These are phyloP conservation scores for Meteorus colon DNA, from an alignment of 2,888 invertebrate genomes.

Conservation along the genomic window DNA sequence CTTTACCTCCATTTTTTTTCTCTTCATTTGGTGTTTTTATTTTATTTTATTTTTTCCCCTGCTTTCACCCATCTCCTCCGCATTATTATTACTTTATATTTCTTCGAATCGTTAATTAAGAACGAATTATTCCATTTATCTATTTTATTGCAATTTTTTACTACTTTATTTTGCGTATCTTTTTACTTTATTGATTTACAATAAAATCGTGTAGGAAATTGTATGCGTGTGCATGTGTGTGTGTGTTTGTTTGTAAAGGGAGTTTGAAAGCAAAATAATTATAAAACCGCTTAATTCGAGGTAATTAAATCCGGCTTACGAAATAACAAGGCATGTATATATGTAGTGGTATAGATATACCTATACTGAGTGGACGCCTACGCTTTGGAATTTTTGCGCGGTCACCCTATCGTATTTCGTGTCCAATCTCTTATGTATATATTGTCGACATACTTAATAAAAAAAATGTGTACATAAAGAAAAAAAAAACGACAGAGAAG, in stretches of 20 bases:
- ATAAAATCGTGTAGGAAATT: not conserved
- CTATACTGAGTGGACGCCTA: conserved; percentile 50
- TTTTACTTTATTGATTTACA: not conserved
- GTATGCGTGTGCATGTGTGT: not conserved
- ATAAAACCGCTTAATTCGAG: conserved; percentile 61
- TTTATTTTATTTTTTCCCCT: too few relatives aligned
- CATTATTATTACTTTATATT: conserved; percentile 23
- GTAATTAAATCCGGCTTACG: conserved; percentile 60
- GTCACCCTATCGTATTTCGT: conserved; percentile 49
- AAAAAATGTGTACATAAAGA: not conserved
- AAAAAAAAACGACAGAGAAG: not conserved
- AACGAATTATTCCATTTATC: conserved; percentile 16
- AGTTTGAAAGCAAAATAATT: conserved; percentile 53
- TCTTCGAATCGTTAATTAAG: conserved; percentile 24
- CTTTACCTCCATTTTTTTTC: conserved; percentile 33
- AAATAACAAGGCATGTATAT: conserved; percentile 44
- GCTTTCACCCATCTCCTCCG: too few relatives aligned
- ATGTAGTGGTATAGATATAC: conserved; percentile 41
- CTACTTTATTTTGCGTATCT: not conserved
- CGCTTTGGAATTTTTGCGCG: conserved; percentile 56
- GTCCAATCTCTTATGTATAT: not conserved
- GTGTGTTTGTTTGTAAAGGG: not conserved
- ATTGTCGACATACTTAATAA: not conserved
- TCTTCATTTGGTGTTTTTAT: conserved; percentile 27
- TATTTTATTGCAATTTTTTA: conserved; percentile 6